These are phyloP conservation scores for Apamea monoglypha DNA, from an alignment of 2,888 invertebrate genomes.

Conservation along the genomic window DNA sequence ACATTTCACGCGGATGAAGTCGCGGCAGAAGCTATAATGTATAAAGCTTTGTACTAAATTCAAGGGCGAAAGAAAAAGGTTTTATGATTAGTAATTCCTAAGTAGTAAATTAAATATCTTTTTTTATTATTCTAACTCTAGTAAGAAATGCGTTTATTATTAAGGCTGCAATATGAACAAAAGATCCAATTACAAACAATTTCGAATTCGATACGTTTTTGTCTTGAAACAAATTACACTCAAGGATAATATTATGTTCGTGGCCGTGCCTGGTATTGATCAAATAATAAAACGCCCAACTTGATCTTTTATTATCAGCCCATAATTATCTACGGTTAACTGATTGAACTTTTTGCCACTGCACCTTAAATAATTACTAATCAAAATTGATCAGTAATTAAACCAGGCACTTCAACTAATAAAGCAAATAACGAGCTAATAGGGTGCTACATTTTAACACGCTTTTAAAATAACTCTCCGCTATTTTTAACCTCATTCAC, in stretches of 20 bases:
- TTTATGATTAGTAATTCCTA: not conserved
- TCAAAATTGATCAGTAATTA: not conserved
- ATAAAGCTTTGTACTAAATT: not conserved
- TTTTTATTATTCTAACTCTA: not conserved
- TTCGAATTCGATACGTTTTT: constrained; percentile 10
- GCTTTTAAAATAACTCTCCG: not conserved
- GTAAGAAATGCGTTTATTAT: not conserved
- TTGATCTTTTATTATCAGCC: not conserved
- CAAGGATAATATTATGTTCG: constrained; percentile 10
- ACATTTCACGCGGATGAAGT: no score
- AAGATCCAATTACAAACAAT: not conserved
- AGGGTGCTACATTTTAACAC: not conserved
- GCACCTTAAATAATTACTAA: constrained; percentile 10
- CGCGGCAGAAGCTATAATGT: not conserved
- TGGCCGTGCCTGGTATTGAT: not conserved
- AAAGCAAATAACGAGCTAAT: not conserved
- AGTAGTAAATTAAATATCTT: not conserved
- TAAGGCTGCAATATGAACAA: not conserved
- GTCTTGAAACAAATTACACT: not conserved
- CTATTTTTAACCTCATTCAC: constrained; percentile 24
- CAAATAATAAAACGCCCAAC: constrained; percentile 6
- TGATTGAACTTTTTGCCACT: constrained; percentile 20
- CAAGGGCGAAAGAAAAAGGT: not conserved
- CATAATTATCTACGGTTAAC: constrained; percentile 2
- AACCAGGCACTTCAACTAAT: not conserved